Base-by-base conservation (phyloP, 1,140 invertebrate species). In the Eriosoma lanigerum region DNA sequence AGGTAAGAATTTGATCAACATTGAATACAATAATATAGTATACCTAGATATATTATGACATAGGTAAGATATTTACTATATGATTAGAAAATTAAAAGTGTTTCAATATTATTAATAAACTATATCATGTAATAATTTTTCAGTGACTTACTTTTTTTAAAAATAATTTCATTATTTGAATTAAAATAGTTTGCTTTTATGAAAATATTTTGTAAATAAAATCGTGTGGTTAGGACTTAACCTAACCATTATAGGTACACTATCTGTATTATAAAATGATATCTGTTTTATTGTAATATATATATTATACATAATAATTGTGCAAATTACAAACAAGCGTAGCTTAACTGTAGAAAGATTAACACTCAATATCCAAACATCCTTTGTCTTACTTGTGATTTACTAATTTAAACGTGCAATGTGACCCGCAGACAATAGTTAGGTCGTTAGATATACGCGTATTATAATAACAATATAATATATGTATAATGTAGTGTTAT, bases 381-480 rank as follows among this genome's bases (percentile, higher is more conserved):
- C 21, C 38, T 68, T 68, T 68, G 38, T 24, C 38, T 32, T 32
- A 46, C n/a, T 46, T 1, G 64, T 68, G 64, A 68, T 68, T n/a
- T n/a, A n/a, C n/a, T n/a, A n/a, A n/a, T n/a, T 68, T 46, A 68
- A 68, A 48, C 21, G 66, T 26, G 46, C 44, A 8, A 10, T 1
- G 5, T 9, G 9, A n/a, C 15, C 17, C n/a, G 15, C 8, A 68
- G 13, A 68, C 64, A 68, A 68, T 68, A 24, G 38, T 3, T 8
- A 8, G 32, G 32, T 38, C 32, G 32, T 38, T 38, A 38, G 8
- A n/a, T 46, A 6, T 66, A 68, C 12, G 44, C 5, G 21, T 44
- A 10, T 64, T 13, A 2, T 48, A 48, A 48, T 48, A 48, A 13
- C 10, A 48, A 13, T 13, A 48, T 48, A 6, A 48, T 48, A 48